Conservation (phyloP, 2,113 vertebrate species). For the Cochlearius cochlearius region DNA sequence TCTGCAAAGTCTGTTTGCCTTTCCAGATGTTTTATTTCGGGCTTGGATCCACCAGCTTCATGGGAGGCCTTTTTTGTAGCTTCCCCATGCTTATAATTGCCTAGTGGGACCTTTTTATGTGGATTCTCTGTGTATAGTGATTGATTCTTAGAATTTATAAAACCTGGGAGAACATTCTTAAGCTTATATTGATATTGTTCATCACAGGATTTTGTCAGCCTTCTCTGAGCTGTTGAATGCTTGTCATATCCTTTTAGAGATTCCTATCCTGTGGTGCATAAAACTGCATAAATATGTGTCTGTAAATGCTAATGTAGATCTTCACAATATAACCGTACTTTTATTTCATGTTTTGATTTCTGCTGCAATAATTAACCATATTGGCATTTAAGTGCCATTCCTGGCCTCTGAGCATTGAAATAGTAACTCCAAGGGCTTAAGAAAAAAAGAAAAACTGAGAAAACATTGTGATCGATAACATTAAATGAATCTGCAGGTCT, state of each 20-base stretch:
- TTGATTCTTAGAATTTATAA: background rate
- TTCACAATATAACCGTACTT: background rate
- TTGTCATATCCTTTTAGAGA: background rate
- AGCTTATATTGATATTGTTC: background rate
- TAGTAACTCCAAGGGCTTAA: background rate
- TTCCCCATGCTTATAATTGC: background rate
- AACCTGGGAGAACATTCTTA: background rate
- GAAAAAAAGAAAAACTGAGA: background rate
- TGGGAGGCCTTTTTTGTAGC: background rate
- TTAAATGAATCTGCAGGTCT: background rate
- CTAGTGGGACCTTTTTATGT: background rate
- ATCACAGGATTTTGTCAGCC: background rate
- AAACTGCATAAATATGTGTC: slow-evolving; percentile 23
- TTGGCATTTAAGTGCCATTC: background rate
- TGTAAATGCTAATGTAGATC: background rate
- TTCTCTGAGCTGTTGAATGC: background rate
- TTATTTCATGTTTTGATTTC: slow-evolving; percentile 17
- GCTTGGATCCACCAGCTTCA: background rate
- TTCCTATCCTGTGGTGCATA: background rate
- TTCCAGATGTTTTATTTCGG: background rate
- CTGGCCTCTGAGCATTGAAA: background rate
- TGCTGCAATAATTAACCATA: background rate
- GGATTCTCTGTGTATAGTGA: background rate
- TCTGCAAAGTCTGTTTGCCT: background rate
- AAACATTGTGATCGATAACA: background rate